Conservation (phyloP, 1,140 invertebrate species). For the Lasioglossum albipes region DNA sequence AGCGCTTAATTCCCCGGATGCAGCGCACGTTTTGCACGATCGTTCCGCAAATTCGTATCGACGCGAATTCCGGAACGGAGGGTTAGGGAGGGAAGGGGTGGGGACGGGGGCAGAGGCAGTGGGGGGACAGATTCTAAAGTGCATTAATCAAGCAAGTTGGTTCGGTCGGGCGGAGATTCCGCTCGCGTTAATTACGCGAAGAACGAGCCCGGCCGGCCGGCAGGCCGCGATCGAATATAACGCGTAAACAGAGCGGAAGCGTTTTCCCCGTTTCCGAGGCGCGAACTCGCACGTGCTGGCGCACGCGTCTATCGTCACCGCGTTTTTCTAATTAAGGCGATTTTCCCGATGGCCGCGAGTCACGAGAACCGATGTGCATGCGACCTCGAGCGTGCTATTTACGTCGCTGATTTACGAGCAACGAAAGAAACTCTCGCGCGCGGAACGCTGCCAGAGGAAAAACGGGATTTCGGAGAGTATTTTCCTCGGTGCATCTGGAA, state of each 20-base stretch:
- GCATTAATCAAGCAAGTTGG: constrained; percentile 14
- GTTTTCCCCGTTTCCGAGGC: constrained; percentile 24
- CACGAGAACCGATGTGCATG: constrained; percentile 15
- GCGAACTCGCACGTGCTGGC: constrained; percentile 16
- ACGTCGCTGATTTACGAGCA: constrained; percentile 7
- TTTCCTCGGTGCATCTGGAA: constrained; percentile 6
- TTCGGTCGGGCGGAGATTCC: background rate
- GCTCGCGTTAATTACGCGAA: constrained; percentile 32
- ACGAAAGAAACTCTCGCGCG: constrained; percentile 1
- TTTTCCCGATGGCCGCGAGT: constrained; percentile 34
- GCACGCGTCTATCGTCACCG: constrained; percentile 11
- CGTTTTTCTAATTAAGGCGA: constrained; percentile 43
- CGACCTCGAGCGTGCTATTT: constrained; percentile 24
- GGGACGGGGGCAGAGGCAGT: too few relatives aligned
- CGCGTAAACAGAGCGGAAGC: constrained; percentile 41
- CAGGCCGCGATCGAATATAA: constrained; percentile 12
- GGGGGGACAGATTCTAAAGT: background rate
- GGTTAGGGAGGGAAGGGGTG: too few relatives aligned
- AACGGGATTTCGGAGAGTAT: constrained; percentile 7
- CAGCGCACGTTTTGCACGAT: background rate
- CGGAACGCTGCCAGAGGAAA: background rate
- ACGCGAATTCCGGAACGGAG: background rate
- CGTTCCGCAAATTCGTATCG: constrained; percentile 10
- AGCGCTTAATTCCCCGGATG: background rate
- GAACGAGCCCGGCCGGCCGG: background rate